Evolutionary conservation across 2,888 invertebrate species (phyloP).

Genomic region (Chalcis sispes): DNA sequence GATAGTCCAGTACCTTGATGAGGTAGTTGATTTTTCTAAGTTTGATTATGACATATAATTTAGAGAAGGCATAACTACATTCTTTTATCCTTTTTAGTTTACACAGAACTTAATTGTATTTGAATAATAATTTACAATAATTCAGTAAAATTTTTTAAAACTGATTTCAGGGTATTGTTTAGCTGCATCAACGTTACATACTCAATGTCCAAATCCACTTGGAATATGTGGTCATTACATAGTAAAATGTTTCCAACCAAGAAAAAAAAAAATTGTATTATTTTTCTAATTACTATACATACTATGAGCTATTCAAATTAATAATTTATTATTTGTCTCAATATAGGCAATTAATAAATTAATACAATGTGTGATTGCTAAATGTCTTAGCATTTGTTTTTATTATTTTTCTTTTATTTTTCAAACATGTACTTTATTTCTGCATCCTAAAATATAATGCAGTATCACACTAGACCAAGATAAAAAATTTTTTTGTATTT

Average conservation of each 20-base stretch:
- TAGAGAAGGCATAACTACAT: no score
- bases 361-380: constrained; percentile 30
- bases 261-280: constrained; percentile 67
- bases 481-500: constrained; percentile 49
- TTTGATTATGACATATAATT: no score
- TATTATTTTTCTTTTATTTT: constrained; percentile 46
- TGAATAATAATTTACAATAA: background rate
- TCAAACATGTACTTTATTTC: constrained; percentile 42
- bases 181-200: constrained; percentile 70
- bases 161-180: constrained; percentile 66
- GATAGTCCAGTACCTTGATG: constrained; percentile 83
- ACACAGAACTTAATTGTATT: background rate
- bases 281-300: constrained; percentile 72
- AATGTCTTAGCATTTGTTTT: constrained; percentile 52
- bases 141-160: constrained; percentile 27
- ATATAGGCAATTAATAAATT: constrained; percentile 31
- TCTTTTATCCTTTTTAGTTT: constrained; percentile 14
- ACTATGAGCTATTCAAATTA: constrained; percentile 33
- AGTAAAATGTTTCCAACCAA: constrained; percentile 71
- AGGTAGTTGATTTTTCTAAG: constrained; percentile 64
- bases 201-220: constrained; percentile 67
- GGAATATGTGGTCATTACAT: constrained; percentile 65
- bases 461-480: constrained; percentile 43
- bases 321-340: constrained; percentile 37
- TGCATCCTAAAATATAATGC: constrained; percentile 34